Evolutionary conservation across 2,888 invertebrate species (phyloP).

Genomic region (Plebejus anna): DNA sequence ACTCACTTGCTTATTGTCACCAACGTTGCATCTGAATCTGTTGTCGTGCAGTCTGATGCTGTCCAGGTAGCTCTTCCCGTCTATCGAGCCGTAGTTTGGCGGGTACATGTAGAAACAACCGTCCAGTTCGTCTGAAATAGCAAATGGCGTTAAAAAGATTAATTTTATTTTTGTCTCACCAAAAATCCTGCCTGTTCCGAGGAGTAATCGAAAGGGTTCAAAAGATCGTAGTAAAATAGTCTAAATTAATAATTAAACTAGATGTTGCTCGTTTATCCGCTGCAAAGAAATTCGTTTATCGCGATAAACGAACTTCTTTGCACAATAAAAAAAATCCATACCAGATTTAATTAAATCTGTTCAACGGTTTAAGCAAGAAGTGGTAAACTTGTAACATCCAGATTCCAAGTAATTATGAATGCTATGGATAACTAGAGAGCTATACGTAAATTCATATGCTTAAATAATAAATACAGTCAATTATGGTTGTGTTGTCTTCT

Average conservation of each 20-base stretch:
- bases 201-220: background rate
- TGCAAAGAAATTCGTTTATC: no score
- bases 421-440: no score
- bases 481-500: slow-evolving; percentile 55
- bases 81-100: slow-evolving; percentile 74
- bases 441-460: background rate
- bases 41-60: slow-evolving; percentile 63
- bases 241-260: background rate
- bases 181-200: no score
- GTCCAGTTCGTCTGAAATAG: slow-evolving; percentile 55
- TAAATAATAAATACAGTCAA: background rate
- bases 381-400: no score
- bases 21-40: slow-evolving; percentile 64
- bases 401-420: no score
- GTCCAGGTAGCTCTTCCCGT: slow-evolving; percentile 70
- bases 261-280: background rate
- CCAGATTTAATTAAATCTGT: no score
- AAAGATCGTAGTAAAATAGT: background rate
- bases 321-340: no score
- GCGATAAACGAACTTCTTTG: no score
- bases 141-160: background rate
- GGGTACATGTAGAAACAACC: slow-evolving; percentile 71
- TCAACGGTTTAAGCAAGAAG: no score
- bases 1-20: slow-evolving; percentile 40
- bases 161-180: background rate